Evolutionary conservation across 1,140 invertebrate genomes (phyloP).

Genomic region (Trinorchestia longiramus): DNA sequence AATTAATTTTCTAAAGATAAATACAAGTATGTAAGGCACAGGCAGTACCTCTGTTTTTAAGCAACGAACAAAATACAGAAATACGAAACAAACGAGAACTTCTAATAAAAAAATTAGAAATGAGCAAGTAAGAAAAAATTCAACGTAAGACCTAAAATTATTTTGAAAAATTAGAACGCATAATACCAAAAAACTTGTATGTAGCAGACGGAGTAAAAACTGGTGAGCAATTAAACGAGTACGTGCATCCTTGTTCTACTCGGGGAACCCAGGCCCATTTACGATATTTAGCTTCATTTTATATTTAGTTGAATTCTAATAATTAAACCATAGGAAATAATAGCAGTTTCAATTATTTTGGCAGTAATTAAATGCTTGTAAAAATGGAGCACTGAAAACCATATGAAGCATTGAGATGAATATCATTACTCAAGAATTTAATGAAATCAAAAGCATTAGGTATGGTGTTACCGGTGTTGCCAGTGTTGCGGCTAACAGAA

Average conservation of each 20-base stretch:
- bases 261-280: neutral
- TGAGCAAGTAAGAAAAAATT: no score
- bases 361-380: neutral
- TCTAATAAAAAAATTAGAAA: no score
- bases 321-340: neutral
- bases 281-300: neutral
- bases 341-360: neutral
- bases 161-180: neutral
- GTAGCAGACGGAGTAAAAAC: neutral
- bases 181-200: neutral
- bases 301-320: neutral
- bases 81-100: no score
- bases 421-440: no score
- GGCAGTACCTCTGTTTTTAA: no score
- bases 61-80: no score
- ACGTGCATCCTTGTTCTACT: neutral
- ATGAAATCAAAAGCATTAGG: no score
- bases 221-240: neutral
- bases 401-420: no score
- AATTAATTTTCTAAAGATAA: no score
- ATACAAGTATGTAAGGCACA: no score
- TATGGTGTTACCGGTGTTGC: neutral
- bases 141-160: no score
- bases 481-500: no score
- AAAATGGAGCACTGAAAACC: neutral